These are phyloP conservation scores for Apodemus agrarius DNA, from an alignment of 2,797 vertebrate genomes.

Conservation along the genomic window DNA sequence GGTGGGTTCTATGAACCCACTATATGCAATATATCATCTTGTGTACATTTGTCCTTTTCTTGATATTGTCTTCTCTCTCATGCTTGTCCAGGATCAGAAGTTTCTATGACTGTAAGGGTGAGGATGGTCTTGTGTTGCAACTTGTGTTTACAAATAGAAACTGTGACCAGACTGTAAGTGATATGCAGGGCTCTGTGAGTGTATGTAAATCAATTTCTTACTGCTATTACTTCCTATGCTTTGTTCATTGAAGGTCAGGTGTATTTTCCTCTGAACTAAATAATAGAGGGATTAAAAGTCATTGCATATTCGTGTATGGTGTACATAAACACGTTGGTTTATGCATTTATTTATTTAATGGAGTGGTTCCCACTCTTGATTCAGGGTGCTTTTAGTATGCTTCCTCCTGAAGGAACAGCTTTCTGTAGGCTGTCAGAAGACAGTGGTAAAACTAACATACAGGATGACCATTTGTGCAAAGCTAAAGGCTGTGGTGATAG, in stretches of 20 bases:
- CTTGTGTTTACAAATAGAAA: not conserved
- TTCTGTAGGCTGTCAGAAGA: not conserved
- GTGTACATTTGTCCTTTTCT: slow-evolving; percentile 10
- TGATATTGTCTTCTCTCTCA: not conserved
- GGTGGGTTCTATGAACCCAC: not conserved
- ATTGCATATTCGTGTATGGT: not conserved
- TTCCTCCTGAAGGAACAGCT: not conserved
- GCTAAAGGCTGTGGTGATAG: not conserved
- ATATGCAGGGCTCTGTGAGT: not conserved
- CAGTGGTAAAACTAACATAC: not conserved
- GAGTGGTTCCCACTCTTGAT: not conserved
- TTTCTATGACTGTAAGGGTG: not conserved
- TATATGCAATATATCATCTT: not conserved
- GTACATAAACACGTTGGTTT: not conserved
- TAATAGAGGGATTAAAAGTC: not conserved
- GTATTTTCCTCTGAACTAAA: not conserved
- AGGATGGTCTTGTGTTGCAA: not conserved
- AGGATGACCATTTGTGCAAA: not conserved
- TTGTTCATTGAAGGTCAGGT: not conserved
- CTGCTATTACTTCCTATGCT: not conserved
- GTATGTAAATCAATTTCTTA: not conserved
- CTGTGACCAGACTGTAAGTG: not conserved
- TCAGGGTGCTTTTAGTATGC: not conserved
- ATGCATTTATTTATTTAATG: not conserved
- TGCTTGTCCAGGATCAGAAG: not conserved